Evolutionary conservation across 2,797 vertebrate genomes (phyloP).

Genomic region (Semaprochilodus insignis): DNA sequence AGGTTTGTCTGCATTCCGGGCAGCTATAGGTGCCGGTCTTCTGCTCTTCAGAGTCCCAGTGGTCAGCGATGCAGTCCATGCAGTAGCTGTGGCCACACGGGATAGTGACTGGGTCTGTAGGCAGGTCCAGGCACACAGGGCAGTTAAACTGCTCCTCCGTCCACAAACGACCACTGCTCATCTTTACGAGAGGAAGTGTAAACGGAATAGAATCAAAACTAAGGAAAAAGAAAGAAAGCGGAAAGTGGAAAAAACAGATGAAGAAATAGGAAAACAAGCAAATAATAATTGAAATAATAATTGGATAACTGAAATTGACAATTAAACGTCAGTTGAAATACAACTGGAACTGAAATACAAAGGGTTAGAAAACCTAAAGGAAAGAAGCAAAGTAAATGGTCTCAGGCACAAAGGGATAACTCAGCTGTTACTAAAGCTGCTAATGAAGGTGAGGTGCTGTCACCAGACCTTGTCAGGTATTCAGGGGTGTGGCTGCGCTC

Average conservation of each 20-base stretch:
- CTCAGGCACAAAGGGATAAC: background rate
- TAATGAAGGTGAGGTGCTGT: background rate
- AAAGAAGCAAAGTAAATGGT: too few species aligned
- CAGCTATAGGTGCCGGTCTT: slow-evolving; percentile 77
- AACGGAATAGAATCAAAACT: background rate
- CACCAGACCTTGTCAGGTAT: slow-evolving; percentile 57
- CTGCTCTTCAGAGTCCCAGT: slow-evolving; percentile 79
- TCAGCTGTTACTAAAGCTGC: background rate
- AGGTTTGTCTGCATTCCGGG: slow-evolving; percentile 80
- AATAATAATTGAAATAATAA: background rate
- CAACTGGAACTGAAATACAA: background rate
- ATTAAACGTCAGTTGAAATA: too few species aligned
- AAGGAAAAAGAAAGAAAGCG: background rate
- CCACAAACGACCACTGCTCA: slow-evolving; percentile 77
- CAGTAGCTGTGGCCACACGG: slow-evolving; percentile 87
- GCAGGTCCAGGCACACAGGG: slow-evolving; percentile 82
- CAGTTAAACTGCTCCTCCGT: slow-evolving; percentile 87
- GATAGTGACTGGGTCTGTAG: slow-evolving; percentile 81
- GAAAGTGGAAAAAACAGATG: background rate
- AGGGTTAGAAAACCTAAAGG: background rate
- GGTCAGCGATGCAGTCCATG: slow-evolving; percentile 81
- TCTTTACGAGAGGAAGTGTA: slow-evolving; percentile 12
- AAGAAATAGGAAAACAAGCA: background rate
- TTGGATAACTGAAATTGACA: background rate
- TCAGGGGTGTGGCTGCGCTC: slow-evolving; percentile 65